These are phyloP conservation scores for Caenorhabditis angaria DNA, from an alignment of 2,888 invertebrate species.

Conservation along the genomic window DNA sequence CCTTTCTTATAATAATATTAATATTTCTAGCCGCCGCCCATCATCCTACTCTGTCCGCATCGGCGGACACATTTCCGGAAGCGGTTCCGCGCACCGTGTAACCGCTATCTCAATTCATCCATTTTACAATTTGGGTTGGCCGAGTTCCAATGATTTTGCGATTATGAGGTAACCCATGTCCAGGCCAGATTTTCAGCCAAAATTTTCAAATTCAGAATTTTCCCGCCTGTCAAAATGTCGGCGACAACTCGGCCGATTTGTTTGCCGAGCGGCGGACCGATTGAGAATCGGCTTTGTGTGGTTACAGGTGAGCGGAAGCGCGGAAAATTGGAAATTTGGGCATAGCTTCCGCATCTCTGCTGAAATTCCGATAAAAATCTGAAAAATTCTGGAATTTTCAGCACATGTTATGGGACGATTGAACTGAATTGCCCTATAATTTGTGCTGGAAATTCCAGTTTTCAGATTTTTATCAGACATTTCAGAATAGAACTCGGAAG, in stretches of 20 bases:
- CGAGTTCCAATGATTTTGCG: slow-evolving; percentile 53
- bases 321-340: no score
- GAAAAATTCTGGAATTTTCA: no score
- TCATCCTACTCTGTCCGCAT: slow-evolving; percentile 48
- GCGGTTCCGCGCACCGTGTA: slow-evolving; percentile 44
- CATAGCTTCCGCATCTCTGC: no score
- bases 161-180: slow-evolving; percentile 41
- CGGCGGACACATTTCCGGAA: slow-evolving; percentile 57
- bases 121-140: slow-evolving; percentile 50
- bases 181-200: background rate
- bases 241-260: slow-evolving; percentile 50
- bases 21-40: slow-evolving; percentile 48
- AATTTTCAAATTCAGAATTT: slow-evolving; percentile 32
- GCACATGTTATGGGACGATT: no score
- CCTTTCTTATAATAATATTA: background rate
- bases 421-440: no score
- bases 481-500: no score
- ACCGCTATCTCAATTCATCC: slow-evolving; percentile 47
- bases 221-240: slow-evolving; percentile 45
- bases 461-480: no score
- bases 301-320: slow-evolving; percentile 33
- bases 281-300: slow-evolving; percentile 56
- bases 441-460: no score
- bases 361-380: background rate
- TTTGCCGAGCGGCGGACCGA: slow-evolving; percentile 46